phyloP scores from a whole-genome alignment of 2,797 vertebrate genomes.

The Notolabrus celidotus region DNA sequence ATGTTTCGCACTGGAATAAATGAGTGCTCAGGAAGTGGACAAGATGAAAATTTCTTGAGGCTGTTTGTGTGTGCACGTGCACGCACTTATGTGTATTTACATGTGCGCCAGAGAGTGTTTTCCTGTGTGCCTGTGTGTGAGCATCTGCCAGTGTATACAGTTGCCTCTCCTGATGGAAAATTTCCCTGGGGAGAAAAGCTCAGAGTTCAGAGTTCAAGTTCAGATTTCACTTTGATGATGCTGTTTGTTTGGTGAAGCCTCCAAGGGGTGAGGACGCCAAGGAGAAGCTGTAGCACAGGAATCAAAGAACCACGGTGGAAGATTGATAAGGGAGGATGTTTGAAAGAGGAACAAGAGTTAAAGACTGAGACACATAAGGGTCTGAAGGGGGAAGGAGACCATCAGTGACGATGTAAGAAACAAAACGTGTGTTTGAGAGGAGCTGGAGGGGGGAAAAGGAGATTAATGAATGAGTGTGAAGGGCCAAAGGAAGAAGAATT shows the following conservation, averaged over 20 bases:
- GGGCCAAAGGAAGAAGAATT: conserved; percentile 77
- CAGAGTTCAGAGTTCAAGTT: conserved; percentile 77
- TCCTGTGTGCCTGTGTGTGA: conserved; percentile 43
- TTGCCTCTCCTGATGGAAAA: conserved; percentile 69
- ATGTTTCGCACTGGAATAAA: conserved; percentile 45
- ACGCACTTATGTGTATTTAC: conserved; percentile 39
- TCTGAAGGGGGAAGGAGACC: conserved; percentile 38
- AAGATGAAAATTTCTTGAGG: conserved; percentile 45
- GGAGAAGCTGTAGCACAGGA: conserved; percentile 43
- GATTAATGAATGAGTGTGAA: conserved; percentile 80
- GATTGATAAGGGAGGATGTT: conserved; percentile 70
- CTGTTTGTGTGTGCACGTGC: neutral
- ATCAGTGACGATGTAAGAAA: conserved; percentile 62
- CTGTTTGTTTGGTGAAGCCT: conserved; percentile 74
- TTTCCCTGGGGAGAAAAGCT: conserved; percentile 61
- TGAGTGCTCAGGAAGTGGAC: conserved; percentile 38
- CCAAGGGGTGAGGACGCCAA: conserved; percentile 37
- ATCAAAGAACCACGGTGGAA: conserved; percentile 65
- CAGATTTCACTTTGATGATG: conserved; percentile 80
- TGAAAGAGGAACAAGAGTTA: conserved; percentile 63
- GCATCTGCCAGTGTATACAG: conserved; percentile 75
- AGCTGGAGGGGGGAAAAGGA: conserved; percentile 63
- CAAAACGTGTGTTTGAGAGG: conserved; percentile 59
- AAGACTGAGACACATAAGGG: conserved; percentile 53
- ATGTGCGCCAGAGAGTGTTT: conserved; percentile 36